These are phyloP conservation scores for Tiaroga cobitis DNA, from an alignment of 2,797 vertebrate species.

Conservation along the genomic window DNA sequence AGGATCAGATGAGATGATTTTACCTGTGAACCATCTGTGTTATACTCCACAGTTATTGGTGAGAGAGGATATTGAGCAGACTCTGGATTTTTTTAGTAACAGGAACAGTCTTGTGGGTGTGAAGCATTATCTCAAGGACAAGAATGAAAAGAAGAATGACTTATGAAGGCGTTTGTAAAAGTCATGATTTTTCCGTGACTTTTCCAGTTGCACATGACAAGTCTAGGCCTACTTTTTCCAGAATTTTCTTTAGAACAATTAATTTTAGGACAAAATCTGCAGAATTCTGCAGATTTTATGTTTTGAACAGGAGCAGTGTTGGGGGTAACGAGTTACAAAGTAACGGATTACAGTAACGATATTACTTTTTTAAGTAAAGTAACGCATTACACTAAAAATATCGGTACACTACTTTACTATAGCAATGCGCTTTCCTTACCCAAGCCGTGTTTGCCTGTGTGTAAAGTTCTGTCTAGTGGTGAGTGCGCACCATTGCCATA, in stretches of 20 bases:
- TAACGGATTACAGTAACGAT: no score
- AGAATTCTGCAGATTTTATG: no score
- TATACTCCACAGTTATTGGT: slow-evolving; percentile 27
- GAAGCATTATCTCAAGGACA: slow-evolving; percentile 24
- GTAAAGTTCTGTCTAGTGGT: no score
- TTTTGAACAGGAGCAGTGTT: background rate
- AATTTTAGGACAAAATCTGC: background rate
- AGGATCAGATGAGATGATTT: slow-evolving; percentile 58
- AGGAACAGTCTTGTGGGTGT: background rate
- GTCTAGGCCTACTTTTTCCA: background rate
- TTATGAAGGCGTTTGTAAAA: background rate
- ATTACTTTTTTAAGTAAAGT: no score
- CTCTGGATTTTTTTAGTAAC: background rate
- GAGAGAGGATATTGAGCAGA: slow-evolving; percentile 21
- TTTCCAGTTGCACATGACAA: background rate
- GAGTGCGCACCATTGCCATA: no score
- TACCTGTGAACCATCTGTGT: slow-evolving; percentile 48
- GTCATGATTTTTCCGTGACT: background rate
- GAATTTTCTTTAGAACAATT: background rate
- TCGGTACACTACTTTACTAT: no score
- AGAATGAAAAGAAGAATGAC: background rate
- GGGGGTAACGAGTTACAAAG: no score
- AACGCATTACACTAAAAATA: no score
- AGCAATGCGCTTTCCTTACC: no score
- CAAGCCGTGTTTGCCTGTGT: no score